phyloP scores from a whole-genome alignment of 1,140 invertebrate species.

The Patella vulgata region DNA sequence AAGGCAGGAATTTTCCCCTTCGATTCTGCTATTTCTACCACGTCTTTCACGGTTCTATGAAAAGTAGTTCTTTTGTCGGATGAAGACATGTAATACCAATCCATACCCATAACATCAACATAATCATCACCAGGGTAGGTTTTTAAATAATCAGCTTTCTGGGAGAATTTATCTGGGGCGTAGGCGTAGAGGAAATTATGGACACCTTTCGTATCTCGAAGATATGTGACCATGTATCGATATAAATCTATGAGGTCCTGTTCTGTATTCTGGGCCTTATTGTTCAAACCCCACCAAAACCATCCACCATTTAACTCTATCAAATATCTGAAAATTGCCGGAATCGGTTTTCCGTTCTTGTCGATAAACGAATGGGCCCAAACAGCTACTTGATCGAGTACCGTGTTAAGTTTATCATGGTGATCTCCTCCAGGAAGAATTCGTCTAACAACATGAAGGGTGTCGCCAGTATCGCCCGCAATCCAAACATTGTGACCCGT shows the following conservation, averaged over 20 bases:
- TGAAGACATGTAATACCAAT: constrained; percentile 17
- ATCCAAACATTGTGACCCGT: no score
- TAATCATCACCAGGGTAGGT: constrained; percentile 28
- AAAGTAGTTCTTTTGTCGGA: background rate
- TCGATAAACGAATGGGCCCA: background rate
- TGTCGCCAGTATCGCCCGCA: background rate
- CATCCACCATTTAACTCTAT: constrained; percentile 23
- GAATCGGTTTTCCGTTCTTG: constrained; percentile 14
- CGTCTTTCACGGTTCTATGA: constrained; percentile 6
- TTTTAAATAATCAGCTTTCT: constrained; percentile 7
- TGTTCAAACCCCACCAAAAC: constrained; percentile 25
- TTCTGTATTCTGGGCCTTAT: constrained; percentile 7
- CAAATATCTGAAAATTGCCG: constrained; percentile 18
- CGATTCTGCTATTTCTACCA: constrained; percentile 9
- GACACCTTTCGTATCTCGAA: constrained; percentile 20
- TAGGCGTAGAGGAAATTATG: constrained; percentile 32
- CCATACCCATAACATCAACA: constrained; percentile 24
- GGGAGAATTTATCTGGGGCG: constrained; percentile 13
- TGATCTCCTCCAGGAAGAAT: no score
- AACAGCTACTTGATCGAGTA: background rate
- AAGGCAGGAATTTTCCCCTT: constrained; percentile 21
- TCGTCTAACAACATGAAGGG: background rate
- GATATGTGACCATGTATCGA: constrained; percentile 18
- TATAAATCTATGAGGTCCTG: constrained; percentile 19
- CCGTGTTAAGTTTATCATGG: no score